These are phyloP conservation scores for Serranochromis macrocephalus DNA, from an alignment of 2,113 vertebrate species.

Conservation along the genomic window DNA sequence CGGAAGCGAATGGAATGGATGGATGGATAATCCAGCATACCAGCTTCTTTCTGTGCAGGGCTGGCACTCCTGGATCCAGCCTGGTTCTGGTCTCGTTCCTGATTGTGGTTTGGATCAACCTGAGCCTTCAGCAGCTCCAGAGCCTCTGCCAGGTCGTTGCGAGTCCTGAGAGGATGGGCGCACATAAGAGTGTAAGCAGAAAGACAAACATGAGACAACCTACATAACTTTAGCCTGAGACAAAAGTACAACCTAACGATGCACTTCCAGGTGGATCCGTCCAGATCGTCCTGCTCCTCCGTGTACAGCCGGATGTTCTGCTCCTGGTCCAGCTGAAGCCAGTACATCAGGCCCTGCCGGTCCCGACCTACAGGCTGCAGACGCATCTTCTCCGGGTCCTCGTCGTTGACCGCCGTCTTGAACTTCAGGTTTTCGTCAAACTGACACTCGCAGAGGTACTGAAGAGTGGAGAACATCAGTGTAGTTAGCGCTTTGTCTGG, in stretches of 20 bases:
- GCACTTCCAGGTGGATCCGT: constrained; percentile 92
- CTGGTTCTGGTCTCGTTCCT: constrained; percentile 42
- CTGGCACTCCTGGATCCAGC: constrained; percentile 70
- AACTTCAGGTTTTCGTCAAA: constrained; percentile 99
- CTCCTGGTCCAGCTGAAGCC: constrained; percentile 94
- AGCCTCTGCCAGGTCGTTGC: constrained; percentile 90
- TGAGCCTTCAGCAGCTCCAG: constrained; percentile 90
- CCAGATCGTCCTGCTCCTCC: constrained; percentile 95
- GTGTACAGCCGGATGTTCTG: constrained; percentile 95
- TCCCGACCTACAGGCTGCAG: constrained; percentile 91
- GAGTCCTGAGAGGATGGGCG: constrained; percentile 70
- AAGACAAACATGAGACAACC: not conserved
- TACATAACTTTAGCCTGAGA: not conserved
- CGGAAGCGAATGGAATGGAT: no score
- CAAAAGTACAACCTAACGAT: constrained; percentile 77
- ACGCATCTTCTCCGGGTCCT: constrained; percentile 92
- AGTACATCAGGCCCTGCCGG: constrained; percentile 89
- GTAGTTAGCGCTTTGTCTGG: not conserved
- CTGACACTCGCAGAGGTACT: constrained; percentile 98
- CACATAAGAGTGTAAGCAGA: not conserved
- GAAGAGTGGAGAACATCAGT: not conserved
- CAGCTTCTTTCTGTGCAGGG: constrained; percentile 62
- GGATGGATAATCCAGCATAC: not conserved
- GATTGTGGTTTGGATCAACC: constrained; percentile 72
- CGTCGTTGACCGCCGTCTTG: constrained; percentile 90